Percentiles rank a stretch among this genome's conserved stretches.
Evolutionary conservation across 2,888 invertebrate species (phyloP).

Genomic region (Drosophila formosana): DNA sequence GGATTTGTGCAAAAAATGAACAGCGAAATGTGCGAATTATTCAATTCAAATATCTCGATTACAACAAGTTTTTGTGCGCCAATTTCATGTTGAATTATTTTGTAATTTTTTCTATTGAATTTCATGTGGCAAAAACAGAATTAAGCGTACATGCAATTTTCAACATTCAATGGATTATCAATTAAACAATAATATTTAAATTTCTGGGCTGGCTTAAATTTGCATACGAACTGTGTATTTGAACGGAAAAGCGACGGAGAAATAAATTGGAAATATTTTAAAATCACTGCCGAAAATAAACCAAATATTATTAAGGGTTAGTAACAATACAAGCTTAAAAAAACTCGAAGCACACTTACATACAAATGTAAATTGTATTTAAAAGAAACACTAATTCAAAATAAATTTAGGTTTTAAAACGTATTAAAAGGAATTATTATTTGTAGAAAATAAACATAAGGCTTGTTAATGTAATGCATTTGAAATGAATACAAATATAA

Average conservation of each 20-base stretch:
- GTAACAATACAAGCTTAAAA: not conserved
- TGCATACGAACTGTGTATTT: not conserved
- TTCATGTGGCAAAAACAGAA: not conserved
- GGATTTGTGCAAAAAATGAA: conserved; percentile 16
- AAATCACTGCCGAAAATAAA: not conserved
- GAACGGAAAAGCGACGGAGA: not conserved
- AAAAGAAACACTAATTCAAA: too few species aligned
- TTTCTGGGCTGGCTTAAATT: not conserved
- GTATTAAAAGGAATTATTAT: too few species aligned
- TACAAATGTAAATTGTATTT: not conserved
- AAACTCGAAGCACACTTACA: not conserved
- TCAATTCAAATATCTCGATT: conserved; percentile 21
- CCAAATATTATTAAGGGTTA: not conserved
- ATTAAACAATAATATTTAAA: conserved; percentile 10
- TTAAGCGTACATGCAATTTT: conserved; percentile 5
- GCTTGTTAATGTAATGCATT: too few species aligned
- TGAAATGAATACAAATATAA: not conserved
- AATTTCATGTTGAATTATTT: conserved; percentile 16
- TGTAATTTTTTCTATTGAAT: conserved; percentile 2
- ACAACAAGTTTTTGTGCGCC: conserved; percentile 12
- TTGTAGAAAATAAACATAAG: too few species aligned
- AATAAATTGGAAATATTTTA: not conserved
- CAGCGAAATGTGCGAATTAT: conserved; percentile 35
- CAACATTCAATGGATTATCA: conserved; percentile 15
- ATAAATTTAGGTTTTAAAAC: too few species aligned